Evolutionary conservation across 1,140 invertebrate genomes (phyloP).

Genomic region (Leptinotarsa defecta): DNA sequence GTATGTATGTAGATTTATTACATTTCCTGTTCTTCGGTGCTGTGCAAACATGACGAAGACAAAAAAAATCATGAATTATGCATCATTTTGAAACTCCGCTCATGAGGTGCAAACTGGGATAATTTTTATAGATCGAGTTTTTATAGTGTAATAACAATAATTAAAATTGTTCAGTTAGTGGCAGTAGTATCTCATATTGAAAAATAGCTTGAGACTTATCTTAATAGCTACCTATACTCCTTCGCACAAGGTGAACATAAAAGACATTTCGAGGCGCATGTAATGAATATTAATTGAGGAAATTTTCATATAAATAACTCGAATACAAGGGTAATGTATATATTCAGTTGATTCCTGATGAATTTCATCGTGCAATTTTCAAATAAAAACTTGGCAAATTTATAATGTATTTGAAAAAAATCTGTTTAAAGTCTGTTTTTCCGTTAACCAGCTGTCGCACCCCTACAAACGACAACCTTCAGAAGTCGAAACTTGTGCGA

Average conservation of each 20-base stretch:
- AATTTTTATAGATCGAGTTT: constrained; percentile 7
- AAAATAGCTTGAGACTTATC: constrained; percentile 6
- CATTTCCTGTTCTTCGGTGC: background rate
- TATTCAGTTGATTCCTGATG: too few relatives aligned
- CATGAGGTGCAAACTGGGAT: constrained; percentile 7
- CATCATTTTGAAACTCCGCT: constrained; percentile 1
- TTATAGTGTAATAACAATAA: constrained; percentile 1
- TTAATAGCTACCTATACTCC: background rate
- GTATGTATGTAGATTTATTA: background rate
- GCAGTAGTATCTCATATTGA: constrained; percentile 1
- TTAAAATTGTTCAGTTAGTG: constrained; percentile 4
- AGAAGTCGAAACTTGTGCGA: too few relatives aligned
- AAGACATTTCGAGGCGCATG: constrained; percentile 4
- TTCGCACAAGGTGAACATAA: constrained; percentile 8
- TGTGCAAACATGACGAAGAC: background rate
- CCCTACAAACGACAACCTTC: too few relatives aligned
- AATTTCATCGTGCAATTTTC: too few relatives aligned
- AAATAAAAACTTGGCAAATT: too few relatives aligned
- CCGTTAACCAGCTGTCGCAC: too few relatives aligned
- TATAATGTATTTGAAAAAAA: too few relatives aligned
- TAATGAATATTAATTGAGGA: background rate
- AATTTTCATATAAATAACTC: background rate
- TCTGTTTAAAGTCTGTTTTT: too few relatives aligned
- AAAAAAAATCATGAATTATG: constrained; percentile 2
- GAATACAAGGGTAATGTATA: too few relatives aligned